phyloP scores from a whole-genome alignment of 2,113 vertebrate species.

The Lucifuga dentata region DNA sequence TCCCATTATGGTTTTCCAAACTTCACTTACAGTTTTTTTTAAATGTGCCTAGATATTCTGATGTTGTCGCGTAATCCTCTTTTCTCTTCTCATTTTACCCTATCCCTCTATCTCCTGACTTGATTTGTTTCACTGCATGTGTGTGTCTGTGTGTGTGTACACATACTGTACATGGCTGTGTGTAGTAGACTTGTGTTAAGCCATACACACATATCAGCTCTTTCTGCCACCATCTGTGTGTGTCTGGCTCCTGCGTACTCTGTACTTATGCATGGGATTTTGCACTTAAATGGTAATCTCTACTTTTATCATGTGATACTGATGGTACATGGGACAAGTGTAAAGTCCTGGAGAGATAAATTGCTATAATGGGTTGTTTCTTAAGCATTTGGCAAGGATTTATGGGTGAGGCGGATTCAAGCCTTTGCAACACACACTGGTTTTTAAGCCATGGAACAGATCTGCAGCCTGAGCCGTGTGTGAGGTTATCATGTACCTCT shows the following conservation, averaged over 20 bases:
- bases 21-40: slow-evolving; percentile 15
- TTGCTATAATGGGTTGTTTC: not conserved
- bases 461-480: not conserved
- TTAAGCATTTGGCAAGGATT: not conserved
- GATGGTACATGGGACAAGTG: slow-evolving; percentile 13
- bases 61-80: slow-evolving; percentile 56
- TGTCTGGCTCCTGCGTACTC: slow-evolving; percentile 19
- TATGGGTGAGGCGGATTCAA: not conserved
- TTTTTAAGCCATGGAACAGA: not conserved
- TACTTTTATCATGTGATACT: slow-evolving; percentile 32
- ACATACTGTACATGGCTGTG: slow-evolving; percentile 7
- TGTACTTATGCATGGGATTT: not conserved
- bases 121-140: slow-evolving; percentile 8
- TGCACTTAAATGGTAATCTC: slow-evolving; percentile 36
- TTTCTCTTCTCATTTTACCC: slow-evolving; percentile 47
- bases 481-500: no score
- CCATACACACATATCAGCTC: slow-evolving; percentile 16
- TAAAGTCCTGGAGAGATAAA: not conserved
- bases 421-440: not conserved
- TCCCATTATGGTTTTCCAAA: slow-evolving; percentile 23
- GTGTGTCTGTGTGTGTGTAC: not conserved
- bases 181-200: slow-evolving; percentile 39
- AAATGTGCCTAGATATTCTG: slow-evolving; percentile 46
- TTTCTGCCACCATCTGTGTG: slow-evolving; percentile 49
- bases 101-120: slow-evolving; percentile 34